Percentiles rank a stretch among this genome's conserved stretches.
These are phyloP conservation scores for Chloroceryle aenea DNA, from an alignment of 2,113 vertebrate genomes.

Conservation along the genomic window DNA sequence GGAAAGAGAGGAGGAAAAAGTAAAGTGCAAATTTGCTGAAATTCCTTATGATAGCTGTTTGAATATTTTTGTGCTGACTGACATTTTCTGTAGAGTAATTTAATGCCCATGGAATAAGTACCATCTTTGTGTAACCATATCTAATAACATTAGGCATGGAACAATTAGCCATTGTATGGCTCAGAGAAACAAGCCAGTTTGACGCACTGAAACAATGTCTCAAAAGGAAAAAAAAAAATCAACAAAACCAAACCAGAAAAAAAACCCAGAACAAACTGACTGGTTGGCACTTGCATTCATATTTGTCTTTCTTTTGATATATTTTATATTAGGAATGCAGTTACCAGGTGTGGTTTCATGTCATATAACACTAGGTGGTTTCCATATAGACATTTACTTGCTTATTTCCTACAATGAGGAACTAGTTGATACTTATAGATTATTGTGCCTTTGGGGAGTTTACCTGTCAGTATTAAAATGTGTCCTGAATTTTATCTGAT, in stretches of 20 bases:
- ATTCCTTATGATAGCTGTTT: background rate
- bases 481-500: conserved; percentile 35
- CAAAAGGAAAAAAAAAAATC: background rate
- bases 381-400: background rate
- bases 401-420: background rate
- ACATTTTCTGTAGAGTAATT: background rate
- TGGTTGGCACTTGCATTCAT: background rate
- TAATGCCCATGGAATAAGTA: background rate
- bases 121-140: background rate
- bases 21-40: background rate
- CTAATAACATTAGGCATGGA: background rate
- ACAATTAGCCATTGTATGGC: background rate
- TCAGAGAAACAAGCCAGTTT: background rate
- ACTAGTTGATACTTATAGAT: background rate
- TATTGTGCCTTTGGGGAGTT: background rate
- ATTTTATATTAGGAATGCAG: background rate
- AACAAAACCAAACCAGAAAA: background rate
- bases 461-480: background rate
- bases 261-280: background rate
- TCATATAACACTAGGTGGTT: background rate
- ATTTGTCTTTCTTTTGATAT: background rate
- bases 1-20: background rate
- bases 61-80: background rate
- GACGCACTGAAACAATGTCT: background rate
- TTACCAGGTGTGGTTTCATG: background rate